A percentile compares a stretch with the other conserved stretches of the same genome.
Evolutionary conservation across 2,888 invertebrate genomes (phyloP).

Genomic region (Mycalesis mineus): DNA sequence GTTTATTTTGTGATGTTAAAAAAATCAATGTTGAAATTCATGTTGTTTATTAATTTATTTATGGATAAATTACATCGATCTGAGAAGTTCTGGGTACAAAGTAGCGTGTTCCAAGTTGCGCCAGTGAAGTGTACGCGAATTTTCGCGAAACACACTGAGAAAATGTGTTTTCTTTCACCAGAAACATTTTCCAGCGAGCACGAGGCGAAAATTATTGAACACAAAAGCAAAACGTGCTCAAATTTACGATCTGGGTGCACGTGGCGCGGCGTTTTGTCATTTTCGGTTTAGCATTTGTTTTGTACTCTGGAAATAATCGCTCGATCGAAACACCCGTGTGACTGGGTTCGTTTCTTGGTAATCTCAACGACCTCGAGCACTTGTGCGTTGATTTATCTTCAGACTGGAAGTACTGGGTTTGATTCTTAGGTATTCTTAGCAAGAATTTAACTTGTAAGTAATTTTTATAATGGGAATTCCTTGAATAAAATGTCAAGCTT

Average conservation of each 20-base stretch:
- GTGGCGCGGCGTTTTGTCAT: constrained; percentile 29
- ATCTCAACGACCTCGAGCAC: not conserved
- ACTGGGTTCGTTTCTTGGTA: constrained; percentile 3
- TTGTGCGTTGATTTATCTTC: too few relatives aligned
- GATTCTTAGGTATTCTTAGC: too few relatives aligned
- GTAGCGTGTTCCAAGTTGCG: not conserved
- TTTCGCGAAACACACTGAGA: not conserved
- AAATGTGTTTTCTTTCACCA: not conserved
- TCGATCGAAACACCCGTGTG: constrained; percentile 10
- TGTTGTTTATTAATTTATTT: too few relatives aligned
- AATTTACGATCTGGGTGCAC: constrained; percentile 34
- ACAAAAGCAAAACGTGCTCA: constrained; percentile 32
- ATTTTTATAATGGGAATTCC: too few relatives aligned
- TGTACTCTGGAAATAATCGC: constrained; percentile 22
- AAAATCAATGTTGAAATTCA: too few relatives aligned
- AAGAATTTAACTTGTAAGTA: too few relatives aligned
- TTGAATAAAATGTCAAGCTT: too few relatives aligned
- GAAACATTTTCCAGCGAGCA: constrained; percentile 17
- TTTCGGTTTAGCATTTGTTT: constrained; percentile 23
- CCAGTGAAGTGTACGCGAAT: not conserved
- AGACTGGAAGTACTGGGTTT: too few relatives aligned
- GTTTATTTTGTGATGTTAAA: too few relatives aligned
- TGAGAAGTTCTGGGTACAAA: too few relatives aligned
- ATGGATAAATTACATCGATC: too few relatives aligned
- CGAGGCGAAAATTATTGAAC: constrained; percentile 29